Evolutionary conservation across 2,888 invertebrate species (phyloP), one percentile per base, ranked within the genome.

Genomic region (Phorcus lineatus): DNA sequence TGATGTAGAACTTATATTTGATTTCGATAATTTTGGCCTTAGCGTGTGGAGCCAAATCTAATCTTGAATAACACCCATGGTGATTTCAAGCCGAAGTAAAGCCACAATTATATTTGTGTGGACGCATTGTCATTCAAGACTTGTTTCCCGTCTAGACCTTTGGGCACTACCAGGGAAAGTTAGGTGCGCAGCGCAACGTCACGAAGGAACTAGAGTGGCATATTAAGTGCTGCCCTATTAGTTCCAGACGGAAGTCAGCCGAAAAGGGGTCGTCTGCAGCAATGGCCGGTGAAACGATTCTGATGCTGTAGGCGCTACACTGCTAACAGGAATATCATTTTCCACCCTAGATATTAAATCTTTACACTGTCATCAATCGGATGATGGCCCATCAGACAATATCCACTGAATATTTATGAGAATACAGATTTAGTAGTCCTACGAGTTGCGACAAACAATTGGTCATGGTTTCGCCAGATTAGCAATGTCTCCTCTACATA

Each of bases 101-200:
- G 40, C 47, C 47, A 70, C 70, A 70, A 31, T 70, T 70, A 40
- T 70, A 70, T 70, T 70, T 70, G 70, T 70, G 70, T 3, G 36
- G 70, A 16, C 19, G 36, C 36, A 19, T 70, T 70, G 70, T 70
- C 28, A 40, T 70, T 19, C 70, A 40, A 17, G 19, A 40, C 31
- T 31, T 11, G 40, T 36, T 36, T 31, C 70, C 70, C 36, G 70
- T 70, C 70, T 70, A 70, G 70, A 70, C 70, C 36, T 19, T 40
- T 70, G 62, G 62, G 62, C 28, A 62, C 28, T 62, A 62, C 28
- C 28, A 62, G 62, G 28, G 62, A 62, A 62, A 62, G 28, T 31
- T 28, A 16, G 62, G 62, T 31, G 28, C 28, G 62, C 62, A 62
- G 24, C 28, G 28, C 28, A 28, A 28, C 28, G n/a, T 62, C 62